Evolutionary conservation across 2,888 invertebrate genomes (phyloP).

Genomic region (Lepidocyrtinus sp.): DNA sequence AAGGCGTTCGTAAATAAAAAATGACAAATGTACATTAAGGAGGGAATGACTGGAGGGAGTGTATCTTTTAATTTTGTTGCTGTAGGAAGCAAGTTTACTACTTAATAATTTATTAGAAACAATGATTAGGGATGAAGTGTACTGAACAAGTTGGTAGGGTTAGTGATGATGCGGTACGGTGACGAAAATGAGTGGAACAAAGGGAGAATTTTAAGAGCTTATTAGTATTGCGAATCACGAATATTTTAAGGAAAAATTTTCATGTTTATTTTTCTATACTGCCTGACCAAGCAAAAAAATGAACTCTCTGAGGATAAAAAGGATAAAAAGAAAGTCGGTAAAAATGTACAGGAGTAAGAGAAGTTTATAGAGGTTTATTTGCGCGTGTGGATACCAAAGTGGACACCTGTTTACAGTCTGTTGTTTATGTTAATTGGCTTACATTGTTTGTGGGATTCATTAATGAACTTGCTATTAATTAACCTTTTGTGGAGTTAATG

Average conservation of each 20-base stretch:
- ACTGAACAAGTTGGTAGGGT: neutral
- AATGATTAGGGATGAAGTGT: neutral
- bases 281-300: neutral
- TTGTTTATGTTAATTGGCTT: neutral
- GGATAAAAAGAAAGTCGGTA: conserved; percentile 17
- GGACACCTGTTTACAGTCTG: neutral
- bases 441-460: neutral
- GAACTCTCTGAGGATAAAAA: neutral
- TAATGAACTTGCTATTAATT: neutral
- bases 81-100: conserved; percentile 16
- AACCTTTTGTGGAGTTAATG: neutral
- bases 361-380: neutral
- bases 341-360: neutral
- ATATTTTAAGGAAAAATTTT: neutral
- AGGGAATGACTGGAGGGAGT: conserved; percentile 28
- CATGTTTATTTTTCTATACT: conserved; percentile 26
- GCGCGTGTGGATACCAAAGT: neutral
- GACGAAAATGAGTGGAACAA: neutral
- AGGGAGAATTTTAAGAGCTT: neutral
- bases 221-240: conserved; percentile 20
- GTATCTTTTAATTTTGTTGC: neutral
- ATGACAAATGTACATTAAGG: conserved; percentile 36
- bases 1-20: conserved; percentile 19
- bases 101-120: neutral
- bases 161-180: neutral